A percentile compares a stretch with the other conserved stretches of the same genome.
phyloP scores from a whole-genome alignment of 2,113 vertebrate species.

The Crotophaga sulcirostris region DNA sequence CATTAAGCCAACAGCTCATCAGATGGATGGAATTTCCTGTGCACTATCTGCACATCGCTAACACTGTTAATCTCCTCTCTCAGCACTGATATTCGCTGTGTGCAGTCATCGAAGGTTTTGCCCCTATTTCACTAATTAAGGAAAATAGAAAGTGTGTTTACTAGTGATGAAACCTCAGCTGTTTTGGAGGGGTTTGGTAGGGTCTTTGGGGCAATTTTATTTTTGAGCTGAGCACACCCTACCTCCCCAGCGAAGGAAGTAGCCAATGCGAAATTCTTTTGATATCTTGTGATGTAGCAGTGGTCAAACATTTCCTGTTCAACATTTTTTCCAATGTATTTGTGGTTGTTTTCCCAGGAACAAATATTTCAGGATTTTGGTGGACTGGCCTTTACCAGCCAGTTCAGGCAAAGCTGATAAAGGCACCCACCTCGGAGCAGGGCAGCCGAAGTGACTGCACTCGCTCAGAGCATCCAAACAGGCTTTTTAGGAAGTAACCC shows the following conservation, averaged over 20 bases:
- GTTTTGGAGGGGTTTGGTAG: neutral
- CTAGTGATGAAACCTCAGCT: neutral
- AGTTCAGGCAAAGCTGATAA: slow-evolving; percentile 22
- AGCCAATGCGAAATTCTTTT: slow-evolving; percentile 73
- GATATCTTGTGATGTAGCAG: slow-evolving; percentile 75
- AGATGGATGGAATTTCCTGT: slow-evolving; percentile 83
- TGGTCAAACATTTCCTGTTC: slow-evolving; percentile 77
- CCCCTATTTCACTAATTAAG: neutral
- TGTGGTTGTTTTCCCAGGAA: slow-evolving; percentile 64
- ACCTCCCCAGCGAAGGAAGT: slow-evolving; percentile 53
- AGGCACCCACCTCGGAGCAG: neutral
- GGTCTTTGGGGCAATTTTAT: neutral
- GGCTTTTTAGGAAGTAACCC: slow-evolving; percentile 47
- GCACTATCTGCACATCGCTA: slow-evolving; percentile 45
- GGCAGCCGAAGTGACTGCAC: neutral
- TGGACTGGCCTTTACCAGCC: slow-evolving; percentile 30
- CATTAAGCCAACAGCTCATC: slow-evolving; percentile 78
- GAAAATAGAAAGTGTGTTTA: neutral
- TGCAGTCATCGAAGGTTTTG: neutral
- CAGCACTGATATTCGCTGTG: neutral
- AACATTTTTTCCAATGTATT: slow-evolving; percentile 56
- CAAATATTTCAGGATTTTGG: slow-evolving; percentile 51
- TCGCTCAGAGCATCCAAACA: slow-evolving; percentile 6
- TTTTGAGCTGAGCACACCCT: neutral
- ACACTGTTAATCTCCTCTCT: slow-evolving; percentile 69